Conservation (phyloP, 2,888 invertebrate species). For the Tinea pellionella region DNA sequence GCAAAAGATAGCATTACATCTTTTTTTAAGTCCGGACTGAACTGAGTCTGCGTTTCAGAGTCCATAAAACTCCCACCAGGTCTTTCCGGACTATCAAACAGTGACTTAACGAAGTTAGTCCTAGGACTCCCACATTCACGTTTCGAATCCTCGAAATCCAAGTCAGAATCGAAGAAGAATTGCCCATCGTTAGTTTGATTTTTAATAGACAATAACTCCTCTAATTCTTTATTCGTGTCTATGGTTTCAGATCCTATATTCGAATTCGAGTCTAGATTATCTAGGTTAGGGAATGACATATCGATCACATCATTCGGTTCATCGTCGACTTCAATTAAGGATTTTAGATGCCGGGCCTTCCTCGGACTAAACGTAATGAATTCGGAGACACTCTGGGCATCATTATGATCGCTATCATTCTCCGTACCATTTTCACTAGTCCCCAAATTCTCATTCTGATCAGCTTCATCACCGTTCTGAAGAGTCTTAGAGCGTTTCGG, state of each 20-base stretch:
- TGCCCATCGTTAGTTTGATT: constrained; percentile 50
- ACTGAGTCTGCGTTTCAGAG: constrained; percentile 45
- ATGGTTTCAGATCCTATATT: neutral
- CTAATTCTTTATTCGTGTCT: constrained; percentile 48
- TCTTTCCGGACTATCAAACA: constrained; percentile 37
- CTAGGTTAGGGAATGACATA: neutral
- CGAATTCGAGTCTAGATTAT: neutral
- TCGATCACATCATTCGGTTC: neutral
- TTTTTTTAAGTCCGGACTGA: constrained; percentile 22
- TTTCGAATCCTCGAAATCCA: neutral
- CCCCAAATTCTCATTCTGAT: no score
- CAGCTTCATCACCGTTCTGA: constrained; percentile 15
- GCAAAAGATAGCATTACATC: constrained; percentile 40
- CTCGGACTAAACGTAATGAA: neutral
- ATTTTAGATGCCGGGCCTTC: neutral
- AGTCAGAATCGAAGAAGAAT: constrained; percentile 21
- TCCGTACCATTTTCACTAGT: no score
- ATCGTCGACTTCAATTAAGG: neutral
- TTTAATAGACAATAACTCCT: constrained; percentile 42
- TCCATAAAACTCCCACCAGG: constrained; percentile 36
- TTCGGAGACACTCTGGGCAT: no score
- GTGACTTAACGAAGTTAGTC: neutral
- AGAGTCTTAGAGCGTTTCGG: constrained; percentile 25
- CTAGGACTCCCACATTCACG: neutral
- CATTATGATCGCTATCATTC: no score